Conservation (phyloP, 2,888 invertebrate genomes). For the Pammene aurita region DNA sequence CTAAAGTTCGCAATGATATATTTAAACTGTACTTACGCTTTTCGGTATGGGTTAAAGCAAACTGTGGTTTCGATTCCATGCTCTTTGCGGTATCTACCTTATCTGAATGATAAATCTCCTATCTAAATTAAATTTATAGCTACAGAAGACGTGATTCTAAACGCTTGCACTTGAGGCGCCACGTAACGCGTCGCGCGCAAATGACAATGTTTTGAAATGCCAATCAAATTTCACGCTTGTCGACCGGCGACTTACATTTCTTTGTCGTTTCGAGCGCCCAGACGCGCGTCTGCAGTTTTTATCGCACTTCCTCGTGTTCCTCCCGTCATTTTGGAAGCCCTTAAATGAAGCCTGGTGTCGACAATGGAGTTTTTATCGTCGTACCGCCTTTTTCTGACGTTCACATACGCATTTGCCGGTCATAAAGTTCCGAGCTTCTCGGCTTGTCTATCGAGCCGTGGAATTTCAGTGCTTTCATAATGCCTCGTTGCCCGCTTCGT, state of each 20-base stretch:
- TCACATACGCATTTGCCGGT: conserved; percentile 68
- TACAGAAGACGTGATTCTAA: not conserved
- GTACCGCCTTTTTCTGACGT: conserved; percentile 64
- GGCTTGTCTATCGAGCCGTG: conserved; percentile 60
- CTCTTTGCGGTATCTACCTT: not conserved
- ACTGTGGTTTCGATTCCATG: too few species aligned
- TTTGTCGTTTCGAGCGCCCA: conserved; percentile 57
- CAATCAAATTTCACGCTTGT: conserved; percentile 70
- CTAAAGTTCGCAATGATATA: too few species aligned
- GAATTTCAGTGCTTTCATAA: conserved; percentile 58
- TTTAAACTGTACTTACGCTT: too few species aligned
- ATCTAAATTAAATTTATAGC: not conserved
- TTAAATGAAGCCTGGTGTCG: conserved; percentile 66
- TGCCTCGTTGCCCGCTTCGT: conserved; percentile 49
- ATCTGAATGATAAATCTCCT: not conserved
- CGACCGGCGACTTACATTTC: conserved; percentile 58
- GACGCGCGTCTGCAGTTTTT: conserved; percentile 68
- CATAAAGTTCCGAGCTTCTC: conserved; percentile 65
- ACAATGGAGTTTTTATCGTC: conserved; percentile 76
- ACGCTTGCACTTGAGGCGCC: not conserved
- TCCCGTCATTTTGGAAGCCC: conserved; percentile 72
- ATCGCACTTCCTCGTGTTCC: conserved; percentile 67
- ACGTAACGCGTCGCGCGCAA: conserved; percentile 18
- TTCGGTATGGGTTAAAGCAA: too few species aligned
- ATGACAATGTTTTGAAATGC: conserved; percentile 55